These are phyloP conservation scores for Cynopterus sphinx DNA, from an alignment of 2,797 vertebrate genomes.

Conservation along the genomic window DNA sequence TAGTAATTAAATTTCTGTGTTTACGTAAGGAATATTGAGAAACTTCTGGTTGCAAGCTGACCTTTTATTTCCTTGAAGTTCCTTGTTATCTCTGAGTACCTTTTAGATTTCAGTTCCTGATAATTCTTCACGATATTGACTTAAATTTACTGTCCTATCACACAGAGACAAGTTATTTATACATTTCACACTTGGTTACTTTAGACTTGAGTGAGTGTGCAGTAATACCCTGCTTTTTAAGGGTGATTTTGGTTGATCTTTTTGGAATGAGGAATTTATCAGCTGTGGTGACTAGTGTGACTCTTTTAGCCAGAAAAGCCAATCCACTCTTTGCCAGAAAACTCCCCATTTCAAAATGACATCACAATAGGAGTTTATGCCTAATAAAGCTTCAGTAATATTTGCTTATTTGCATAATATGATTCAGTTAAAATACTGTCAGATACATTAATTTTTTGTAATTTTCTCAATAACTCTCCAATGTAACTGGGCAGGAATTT, in stretches of 20 bases:
- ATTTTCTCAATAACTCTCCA: not conserved
- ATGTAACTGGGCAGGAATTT: not conserved
- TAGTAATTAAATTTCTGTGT: conserved; percentile 57
- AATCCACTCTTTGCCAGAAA: not conserved
- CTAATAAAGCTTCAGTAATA: not conserved
- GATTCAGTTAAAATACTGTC: not conserved
- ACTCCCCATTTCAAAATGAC: not conserved
- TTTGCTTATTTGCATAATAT: not conserved
- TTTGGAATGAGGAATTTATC: conserved; percentile 38
- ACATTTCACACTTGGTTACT: not conserved
- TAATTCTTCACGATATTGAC: not conserved
- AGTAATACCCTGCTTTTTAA: not conserved
- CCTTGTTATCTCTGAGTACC: not conserved
- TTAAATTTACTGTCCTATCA: not conserved
- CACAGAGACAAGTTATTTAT: not conserved
- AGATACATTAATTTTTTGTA: not conserved
- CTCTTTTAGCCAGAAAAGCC: not conserved
- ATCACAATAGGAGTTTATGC: not conserved
- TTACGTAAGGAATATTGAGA: conserved; percentile 63
- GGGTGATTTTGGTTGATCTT: conserved; percentile 39
- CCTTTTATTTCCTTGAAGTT: conserved; percentile 41
- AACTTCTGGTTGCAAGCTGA: conserved; percentile 41
- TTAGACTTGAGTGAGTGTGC: not conserved
- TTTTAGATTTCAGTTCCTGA: not conserved
- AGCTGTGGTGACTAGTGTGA: not conserved